Evolutionary conservation across 2,888 invertebrate species (phyloP), one percentile per base, ranked within the genome.

Genomic region (Andrena chrysosceles): DNA sequence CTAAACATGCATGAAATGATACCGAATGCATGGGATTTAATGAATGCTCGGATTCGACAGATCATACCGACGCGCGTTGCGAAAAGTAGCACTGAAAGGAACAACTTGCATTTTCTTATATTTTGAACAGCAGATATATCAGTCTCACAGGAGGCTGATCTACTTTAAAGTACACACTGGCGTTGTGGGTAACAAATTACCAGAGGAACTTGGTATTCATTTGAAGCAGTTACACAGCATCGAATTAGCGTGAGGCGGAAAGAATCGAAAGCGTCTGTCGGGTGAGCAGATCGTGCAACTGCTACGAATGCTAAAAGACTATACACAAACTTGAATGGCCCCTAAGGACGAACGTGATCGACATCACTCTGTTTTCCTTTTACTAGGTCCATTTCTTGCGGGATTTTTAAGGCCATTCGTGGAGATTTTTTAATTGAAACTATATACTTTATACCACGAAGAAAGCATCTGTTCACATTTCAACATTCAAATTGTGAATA

Each of bases 151-250:
- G 20, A 20, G 8, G 8, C 20, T 20, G 54, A 54, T 54, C 20
- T 20, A 54, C 8, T 54, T 54, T 54, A 54, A 54, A 54, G 54
- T 54, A 8, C 20, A n/a, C 8, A 20, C 54, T 54, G 54, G 20
- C 54, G 54, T 54, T 54, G 54, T 42, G 16, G 16, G 42, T 54
- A 54, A 54, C 8, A 23, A 54, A 54, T 54, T 54, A 54, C 54
- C n/a, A 54, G 8, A 23, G 54, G 54, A 20, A 54, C 8, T 54
- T 54, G 54, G n/a, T 54, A 54, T 23, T 54, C 54, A 54, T 54
- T 54, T 23, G 20, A 20, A 23, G 20, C 20, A 54, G 54, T 3
- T 20, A 54, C 54, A 8, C 20, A 23, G 54, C 54, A 54, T 54
- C 54, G 23, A 54, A 8, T 54, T 54, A 20, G 54, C 16, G 54